phyloP scores from a whole-genome alignment of 2,888 invertebrate genomes.

The Ectobius pallidus region DNA sequence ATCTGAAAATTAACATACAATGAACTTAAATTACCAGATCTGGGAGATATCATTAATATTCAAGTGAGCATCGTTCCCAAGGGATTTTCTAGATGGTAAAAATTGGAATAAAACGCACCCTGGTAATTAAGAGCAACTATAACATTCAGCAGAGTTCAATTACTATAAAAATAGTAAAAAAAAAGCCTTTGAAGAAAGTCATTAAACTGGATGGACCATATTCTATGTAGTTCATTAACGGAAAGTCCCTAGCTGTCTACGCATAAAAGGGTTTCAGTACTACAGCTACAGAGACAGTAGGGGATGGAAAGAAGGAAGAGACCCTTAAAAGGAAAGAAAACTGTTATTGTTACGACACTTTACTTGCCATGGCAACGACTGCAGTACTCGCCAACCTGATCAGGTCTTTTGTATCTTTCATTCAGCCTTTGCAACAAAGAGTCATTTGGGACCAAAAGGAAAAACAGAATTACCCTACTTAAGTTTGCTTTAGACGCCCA shows the following conservation, averaged over 20 bases:
- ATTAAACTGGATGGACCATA: conserved; percentile 4
- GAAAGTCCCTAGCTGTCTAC: neutral
- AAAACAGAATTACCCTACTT: neutral
- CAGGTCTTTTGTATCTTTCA: neutral
- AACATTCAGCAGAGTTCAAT: neutral
- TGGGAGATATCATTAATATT: too few species aligned
- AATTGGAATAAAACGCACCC: too few species aligned
- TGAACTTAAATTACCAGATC: too few species aligned
- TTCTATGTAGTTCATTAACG: neutral
- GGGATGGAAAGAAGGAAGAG: neutral
- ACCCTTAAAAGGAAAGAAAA: neutral
- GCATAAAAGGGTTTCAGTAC: neutral
- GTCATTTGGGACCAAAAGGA: neutral
- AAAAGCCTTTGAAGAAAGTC: neutral
- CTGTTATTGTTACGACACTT: conserved; percentile 18
- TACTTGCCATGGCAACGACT: neutral
- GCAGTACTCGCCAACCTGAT: neutral
- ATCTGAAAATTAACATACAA: too few species aligned
- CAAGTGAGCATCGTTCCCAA: too few species aligned
- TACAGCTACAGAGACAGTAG: neutral
- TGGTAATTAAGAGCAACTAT: neutral
- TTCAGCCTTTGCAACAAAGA: neutral
- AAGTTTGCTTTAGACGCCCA: neutral
- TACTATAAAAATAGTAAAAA: neutral
- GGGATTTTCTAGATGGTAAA: too few species aligned